Base-by-base conservation (phyloP, 2,797 vertebrate species). In the Melanotaenia parkinsoni region DNA sequence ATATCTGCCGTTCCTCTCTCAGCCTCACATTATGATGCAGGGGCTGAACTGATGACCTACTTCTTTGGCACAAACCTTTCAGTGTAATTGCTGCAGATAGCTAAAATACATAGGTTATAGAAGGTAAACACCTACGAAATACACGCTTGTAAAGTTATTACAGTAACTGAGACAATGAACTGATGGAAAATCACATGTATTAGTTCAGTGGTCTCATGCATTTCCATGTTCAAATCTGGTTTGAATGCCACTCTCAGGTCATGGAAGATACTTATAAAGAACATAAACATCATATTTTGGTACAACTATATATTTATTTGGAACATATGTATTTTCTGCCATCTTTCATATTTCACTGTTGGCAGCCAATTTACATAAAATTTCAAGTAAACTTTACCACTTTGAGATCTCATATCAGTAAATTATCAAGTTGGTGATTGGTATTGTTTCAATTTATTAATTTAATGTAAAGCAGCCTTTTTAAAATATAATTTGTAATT, bases 11-110 rank as follows among this genome's bases (percentile, higher is more conserved):
- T 30, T 3, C 43, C 35, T 22, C 63, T 40, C 70, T 28, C 38
- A 75, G 63, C 51, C 72, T 67, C 77, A 70, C 13, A 20, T 59
- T 72, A 73, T 62, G 70, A 62, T 72, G 56, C 62, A 0, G 70
- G 63, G 26, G 5, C 74, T 84, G 76, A 87, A 85, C 82, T 67
- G 78, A 79, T 89, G 85, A 88, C 84, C 86, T 88, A 89, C 77
- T 90, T 90, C 63, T 79, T 64, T 68, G 58, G 51, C 51, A 80
- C 60, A 87, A 91, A 79, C 88, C 86, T 89, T 82, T 90, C 74
- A 82, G 26, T 79, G 76, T 86, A 81, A 91, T 89, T 87, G 77
- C 75, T 79, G 28, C 63, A 70, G 53, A 82, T 70, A 67, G 82
- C 77, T 81, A 88, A 82, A 79, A 84, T 12, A 1, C 8, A 2